Conservation (phyloP, 2,113 vertebrate genomes). For the Hyla sarda region DNA sequence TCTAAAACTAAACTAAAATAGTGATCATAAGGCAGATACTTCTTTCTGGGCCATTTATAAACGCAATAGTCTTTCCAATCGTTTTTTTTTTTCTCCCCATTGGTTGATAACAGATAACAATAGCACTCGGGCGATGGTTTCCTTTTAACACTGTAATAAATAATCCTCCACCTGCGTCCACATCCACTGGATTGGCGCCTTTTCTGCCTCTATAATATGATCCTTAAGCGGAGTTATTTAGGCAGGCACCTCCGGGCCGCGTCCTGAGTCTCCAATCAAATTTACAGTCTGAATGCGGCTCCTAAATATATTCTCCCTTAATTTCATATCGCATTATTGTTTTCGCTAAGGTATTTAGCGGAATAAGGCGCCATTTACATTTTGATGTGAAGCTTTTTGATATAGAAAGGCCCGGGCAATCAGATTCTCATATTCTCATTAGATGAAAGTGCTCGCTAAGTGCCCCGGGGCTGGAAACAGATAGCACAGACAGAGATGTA, state of each 20-base stretch:
- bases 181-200: neutral
- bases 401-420: constrained; percentile 25
- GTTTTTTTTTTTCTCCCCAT: too few relatives aligned
- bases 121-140: neutral
- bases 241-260: neutral
- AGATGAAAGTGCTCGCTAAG: constrained; percentile 51
- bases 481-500: constrained; percentile 3
- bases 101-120: too few relatives aligned
- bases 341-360: constrained; percentile 49
- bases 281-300: constrained; percentile 24
- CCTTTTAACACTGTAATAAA: neutral
- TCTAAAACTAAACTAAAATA: too few relatives aligned
- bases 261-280: constrained; percentile 39
- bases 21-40: too few relatives aligned
- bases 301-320: constrained; percentile 36
- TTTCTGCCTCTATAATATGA: neutral
- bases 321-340: constrained; percentile 51
- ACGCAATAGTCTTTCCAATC: too few relatives aligned
- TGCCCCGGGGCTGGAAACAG: constrained; percentile 6
- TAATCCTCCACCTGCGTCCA: neutral
- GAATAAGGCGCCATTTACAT: constrained; percentile 53
- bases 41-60: too few relatives aligned
- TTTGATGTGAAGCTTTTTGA: constrained; percentile 44
- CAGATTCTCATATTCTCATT: constrained; percentile 49
- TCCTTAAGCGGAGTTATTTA: constrained; percentile 36